Percentiles rank a stretch among this genome's conserved stretches.
These are phyloP conservation scores for Xenopus laevis DNA, from an alignment of 2,113 vertebrate genomes.

Conservation along the genomic window DNA sequence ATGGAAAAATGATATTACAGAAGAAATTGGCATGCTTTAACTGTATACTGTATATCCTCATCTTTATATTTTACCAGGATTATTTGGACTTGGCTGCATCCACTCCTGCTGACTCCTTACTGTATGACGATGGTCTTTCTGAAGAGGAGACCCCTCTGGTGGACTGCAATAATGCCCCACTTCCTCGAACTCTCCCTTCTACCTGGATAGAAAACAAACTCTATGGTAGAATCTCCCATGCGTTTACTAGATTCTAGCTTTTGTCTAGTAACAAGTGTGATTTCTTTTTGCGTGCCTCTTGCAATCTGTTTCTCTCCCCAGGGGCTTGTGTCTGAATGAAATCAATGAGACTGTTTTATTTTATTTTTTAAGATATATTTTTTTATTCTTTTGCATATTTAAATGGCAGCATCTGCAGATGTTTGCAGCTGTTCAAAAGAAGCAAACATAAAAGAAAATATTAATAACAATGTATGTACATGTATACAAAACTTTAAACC, in stretches of 20 bases:
- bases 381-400: constrained; percentile 56
- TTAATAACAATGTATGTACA: constrained; percentile 41
- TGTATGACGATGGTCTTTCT: constrained; percentile 95
- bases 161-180: constrained; percentile 98
- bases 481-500: constrained; percentile 46
- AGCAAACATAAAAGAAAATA: constrained; percentile 63
- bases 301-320: constrained; percentile 64
- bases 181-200: constrained; percentile 97
- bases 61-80: constrained; percentile 71
- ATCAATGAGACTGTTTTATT: constrained; percentile 62
- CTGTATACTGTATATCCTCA: neutral
- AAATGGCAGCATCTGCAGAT: neutral
- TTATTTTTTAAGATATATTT: constrained; percentile 43
- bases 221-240: constrained; percentile 99
- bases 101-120: constrained; percentile 88
- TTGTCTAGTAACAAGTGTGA: constrained; percentile 46
- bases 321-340: constrained; percentile 68
- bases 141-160: constrained; percentile 98
- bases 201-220: constrained; percentile 99
- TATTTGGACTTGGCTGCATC: constrained; percentile 95
- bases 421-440: constrained; percentile 62
- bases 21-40: no score
- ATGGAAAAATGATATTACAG: no score
- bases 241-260: constrained; percentile 99
- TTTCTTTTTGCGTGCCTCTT: constrained; percentile 64